A percentile compares a stretch with the other conserved stretches of the same genome.
Evolutionary conservation across 1,140 invertebrate species (phyloP).

Genomic region (Lepidotrigona ventralis): DNA sequence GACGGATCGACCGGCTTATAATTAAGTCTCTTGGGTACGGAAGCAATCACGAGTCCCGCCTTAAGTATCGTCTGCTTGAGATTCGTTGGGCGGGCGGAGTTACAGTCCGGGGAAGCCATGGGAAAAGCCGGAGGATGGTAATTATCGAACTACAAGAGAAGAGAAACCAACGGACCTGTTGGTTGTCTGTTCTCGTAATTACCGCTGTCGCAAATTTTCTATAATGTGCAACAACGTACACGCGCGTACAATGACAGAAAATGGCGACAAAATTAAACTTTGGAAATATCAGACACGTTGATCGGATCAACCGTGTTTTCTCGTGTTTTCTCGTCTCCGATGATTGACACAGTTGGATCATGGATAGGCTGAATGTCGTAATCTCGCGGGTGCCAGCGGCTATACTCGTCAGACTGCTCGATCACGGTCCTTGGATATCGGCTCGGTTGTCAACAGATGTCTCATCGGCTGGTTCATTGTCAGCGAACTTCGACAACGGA

Average conservation of each 20-base stretch:
- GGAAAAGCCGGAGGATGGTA: background rate
- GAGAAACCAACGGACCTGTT: background rate
- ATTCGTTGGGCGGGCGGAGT: background rate
- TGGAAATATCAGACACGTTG: background rate
- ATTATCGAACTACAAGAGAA: background rate
- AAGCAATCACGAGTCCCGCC: constrained; percentile 9
- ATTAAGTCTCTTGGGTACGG: constrained; percentile 38
- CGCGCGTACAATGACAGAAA: background rate
- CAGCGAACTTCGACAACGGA: constrained; percentile 11
- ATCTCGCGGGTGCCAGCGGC: constrained; percentile 18
- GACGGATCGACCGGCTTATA: constrained; percentile 20
- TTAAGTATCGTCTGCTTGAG: background rate
- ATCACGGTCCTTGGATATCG: constrained; percentile 16
- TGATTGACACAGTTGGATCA: constrained; percentile 12
- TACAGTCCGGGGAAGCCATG: background rate
- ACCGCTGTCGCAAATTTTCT: background rate
- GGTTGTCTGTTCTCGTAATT: background rate
- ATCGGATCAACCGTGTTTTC: background rate
- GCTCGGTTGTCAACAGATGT: constrained; percentile 29
- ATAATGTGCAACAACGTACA: background rate
- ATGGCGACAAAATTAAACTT: constrained; percentile 5
- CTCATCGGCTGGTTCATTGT: constrained; percentile 10
- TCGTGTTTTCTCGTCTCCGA: too few species aligned
- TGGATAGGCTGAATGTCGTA: constrained; percentile 6
- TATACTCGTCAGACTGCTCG: constrained; percentile 12